phyloP scores from a whole-genome alignment of 1,140 invertebrate species.

The Diploscapter pachys region DNA sequence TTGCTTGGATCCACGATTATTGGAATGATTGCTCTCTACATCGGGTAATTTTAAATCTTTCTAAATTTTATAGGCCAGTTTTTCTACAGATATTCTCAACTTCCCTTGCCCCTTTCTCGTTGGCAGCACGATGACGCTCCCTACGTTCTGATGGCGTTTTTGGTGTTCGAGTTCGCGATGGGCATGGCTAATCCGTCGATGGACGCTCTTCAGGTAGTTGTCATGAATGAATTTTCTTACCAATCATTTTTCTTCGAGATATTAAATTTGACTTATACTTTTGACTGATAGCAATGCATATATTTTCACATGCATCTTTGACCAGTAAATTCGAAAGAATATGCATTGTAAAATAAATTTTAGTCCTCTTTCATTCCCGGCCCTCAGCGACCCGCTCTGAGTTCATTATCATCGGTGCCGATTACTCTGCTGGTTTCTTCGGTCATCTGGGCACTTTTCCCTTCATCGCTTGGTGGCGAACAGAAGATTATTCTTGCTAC shows the following conservation, averaged over 20 bases:
- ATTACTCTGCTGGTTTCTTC: slow-evolving; percentile 24
- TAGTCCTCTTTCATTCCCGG: slow-evolving; percentile 18
- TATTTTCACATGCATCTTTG: background rate
- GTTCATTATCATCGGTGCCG: slow-evolving; percentile 16
- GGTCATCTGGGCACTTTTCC: slow-evolving; percentile 21
- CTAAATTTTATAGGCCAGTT: no score
- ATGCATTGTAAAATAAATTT: slow-evolving; percentile 5
- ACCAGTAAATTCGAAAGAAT: background rate
- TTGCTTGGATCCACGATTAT: slow-evolving; percentile 16
- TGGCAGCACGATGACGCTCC: slow-evolving; percentile 8
- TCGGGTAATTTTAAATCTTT: background rate
- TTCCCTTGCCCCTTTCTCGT: slow-evolving; percentile 8
- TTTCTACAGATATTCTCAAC: background rate
- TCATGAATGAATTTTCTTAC: background rate
- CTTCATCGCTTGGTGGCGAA: slow-evolving; percentile 8
- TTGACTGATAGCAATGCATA: background rate
- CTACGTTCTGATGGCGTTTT: slow-evolving; percentile 16
- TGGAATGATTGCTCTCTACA: slow-evolving; percentile 11
- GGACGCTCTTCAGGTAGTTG: slow-evolving; percentile 27
- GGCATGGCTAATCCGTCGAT: slow-evolving; percentile 26
- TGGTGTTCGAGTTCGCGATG: slow-evolving; percentile 21
- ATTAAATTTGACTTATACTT: background rate
- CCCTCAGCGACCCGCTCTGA: slow-evolving; percentile 23
- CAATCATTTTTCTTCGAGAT: background rate
- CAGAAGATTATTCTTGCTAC: slow-evolving; percentile 22